Conservation (phyloP, 2,797 vertebrate genomes). For the Scomberomorus guttatus region DNA sequence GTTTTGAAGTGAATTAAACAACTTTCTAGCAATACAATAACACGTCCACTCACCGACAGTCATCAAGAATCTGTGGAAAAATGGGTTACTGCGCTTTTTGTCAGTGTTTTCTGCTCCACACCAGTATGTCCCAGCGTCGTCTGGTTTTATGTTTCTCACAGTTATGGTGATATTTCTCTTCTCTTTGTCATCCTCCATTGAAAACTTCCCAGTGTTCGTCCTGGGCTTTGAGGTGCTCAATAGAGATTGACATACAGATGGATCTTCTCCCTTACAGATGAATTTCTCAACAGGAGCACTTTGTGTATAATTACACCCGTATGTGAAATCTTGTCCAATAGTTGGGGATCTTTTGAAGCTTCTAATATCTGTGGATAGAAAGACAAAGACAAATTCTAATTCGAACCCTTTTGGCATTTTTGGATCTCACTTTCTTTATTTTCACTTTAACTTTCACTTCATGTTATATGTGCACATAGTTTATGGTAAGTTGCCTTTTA, state of each 20-base stretch:
- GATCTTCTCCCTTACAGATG: constrained; percentile 59
- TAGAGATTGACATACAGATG: background rate
- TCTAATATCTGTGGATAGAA: background rate
- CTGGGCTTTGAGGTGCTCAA: accelerated
- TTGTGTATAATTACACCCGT: constrained; percentile 16
- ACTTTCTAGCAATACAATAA: too few species aligned
- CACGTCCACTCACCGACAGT: constrained; percentile 38
- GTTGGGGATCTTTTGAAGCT: accelerated
- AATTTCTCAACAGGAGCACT: accelerated
- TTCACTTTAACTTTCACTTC: too few species aligned
- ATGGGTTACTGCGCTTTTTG: accelerated
- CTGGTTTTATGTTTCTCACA: background rate
- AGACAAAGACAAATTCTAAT: too few species aligned
- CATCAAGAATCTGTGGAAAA: constrained; percentile 8
- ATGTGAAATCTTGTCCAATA: background rate
- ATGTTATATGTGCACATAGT: too few species aligned
- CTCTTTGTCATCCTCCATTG: accelerated
- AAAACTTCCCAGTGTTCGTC: background rate
- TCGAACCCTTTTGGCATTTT: too few species aligned
- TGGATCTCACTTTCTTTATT: too few species aligned
- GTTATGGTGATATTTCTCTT: background rate
- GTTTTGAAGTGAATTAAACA: too few species aligned
- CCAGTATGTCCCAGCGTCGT: constrained; percentile 61
- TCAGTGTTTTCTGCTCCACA: accelerated
- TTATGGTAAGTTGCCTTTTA: too few species aligned